Evolutionary conservation across 2,888 invertebrate species (phyloP), one percentile per base, ranked within the genome.

Genomic region (Spodoptera picta): DNA sequence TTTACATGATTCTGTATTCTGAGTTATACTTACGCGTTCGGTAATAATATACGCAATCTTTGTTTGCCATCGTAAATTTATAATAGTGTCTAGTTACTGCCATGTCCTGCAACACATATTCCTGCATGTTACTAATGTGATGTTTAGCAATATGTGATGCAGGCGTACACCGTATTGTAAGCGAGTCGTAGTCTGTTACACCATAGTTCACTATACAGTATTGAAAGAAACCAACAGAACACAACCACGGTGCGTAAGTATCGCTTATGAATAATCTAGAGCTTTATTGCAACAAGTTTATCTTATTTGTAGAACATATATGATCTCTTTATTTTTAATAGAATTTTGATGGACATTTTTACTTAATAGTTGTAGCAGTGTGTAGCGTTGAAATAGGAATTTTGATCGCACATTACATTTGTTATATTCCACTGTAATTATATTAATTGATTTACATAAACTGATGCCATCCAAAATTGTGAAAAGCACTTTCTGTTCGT

Each of bases 311-410:
- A 88, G 90, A 89, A 91, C 88, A 89, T 89, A 87, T 84, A 89
- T 93, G 94, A 94, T 94, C 94, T 94, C 94, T 92, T 92, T 93
- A 91, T 93, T 92, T 80, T 90, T 93, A 93, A 91, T 92, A 90
- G 87, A 90, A 90, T 92, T 93, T 93, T 92, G 92, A 92, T 92
- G 93, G 92, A 92, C 92, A 90, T 93, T 93, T 92, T 93, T 94
- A 94, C 93, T 93, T 94, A 93, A 92, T 93, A 93, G 91, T 85
- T 88, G 87, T 93, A 92, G 89, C 89, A 79, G 86, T 89, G 86
- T 88, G 87, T 90, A 91, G 87, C 81, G 72, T 87, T 88, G 86
- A 83, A 84, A 85, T 91, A 90, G 87, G 80, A 80, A 77, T 86
- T 82, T 80, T 75, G 81, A 83, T 88, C 88, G 88, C 90, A 90